These are phyloP conservation scores for Nycticebus coucang DNA, from an alignment of 2,113 vertebrate genomes.

Conservation along the genomic window DNA sequence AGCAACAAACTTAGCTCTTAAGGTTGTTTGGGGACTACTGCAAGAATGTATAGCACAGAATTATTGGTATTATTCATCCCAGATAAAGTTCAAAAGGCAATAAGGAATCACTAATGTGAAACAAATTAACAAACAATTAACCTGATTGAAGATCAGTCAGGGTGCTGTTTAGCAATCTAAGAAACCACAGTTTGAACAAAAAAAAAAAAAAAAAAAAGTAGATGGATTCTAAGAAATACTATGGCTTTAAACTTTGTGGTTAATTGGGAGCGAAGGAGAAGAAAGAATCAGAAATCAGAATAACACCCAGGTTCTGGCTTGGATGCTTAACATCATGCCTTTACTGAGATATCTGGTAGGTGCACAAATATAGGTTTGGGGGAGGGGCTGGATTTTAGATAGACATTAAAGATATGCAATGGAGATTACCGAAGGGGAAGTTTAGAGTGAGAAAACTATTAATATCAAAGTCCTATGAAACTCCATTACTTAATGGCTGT, in stretches of 20 bases:
- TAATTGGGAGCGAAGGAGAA: not conserved
- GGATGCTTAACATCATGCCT: not conserved
- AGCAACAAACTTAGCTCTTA: not conserved
- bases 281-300: not conserved
- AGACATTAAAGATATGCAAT: not conserved
- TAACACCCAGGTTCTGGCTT: not conserved
- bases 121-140: too few relatives aligned
- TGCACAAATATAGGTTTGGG: not conserved
- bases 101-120: not conserved
- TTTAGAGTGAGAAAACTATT: not conserved
- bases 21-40: not conserved
- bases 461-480: not conserved
- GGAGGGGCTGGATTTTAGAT: not conserved
- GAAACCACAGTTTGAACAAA: not conserved
- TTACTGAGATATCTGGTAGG: not conserved
- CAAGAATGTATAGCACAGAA: not conserved
- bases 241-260: not conserved
- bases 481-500: not conserved
- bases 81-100: slow-evolving; percentile 6
- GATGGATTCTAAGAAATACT: not conserved
- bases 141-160: not conserved
- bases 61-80: not conserved
- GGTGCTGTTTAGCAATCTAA: not conserved
- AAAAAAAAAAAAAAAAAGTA: not conserved
- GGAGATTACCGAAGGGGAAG: not conserved